Percentiles rank a stretch among this genome's conserved stretches.
These are phyloP conservation scores for Amphiduros pacificus DNA, from an alignment of 2,888 invertebrate species.

Conservation along the genomic window DNA sequence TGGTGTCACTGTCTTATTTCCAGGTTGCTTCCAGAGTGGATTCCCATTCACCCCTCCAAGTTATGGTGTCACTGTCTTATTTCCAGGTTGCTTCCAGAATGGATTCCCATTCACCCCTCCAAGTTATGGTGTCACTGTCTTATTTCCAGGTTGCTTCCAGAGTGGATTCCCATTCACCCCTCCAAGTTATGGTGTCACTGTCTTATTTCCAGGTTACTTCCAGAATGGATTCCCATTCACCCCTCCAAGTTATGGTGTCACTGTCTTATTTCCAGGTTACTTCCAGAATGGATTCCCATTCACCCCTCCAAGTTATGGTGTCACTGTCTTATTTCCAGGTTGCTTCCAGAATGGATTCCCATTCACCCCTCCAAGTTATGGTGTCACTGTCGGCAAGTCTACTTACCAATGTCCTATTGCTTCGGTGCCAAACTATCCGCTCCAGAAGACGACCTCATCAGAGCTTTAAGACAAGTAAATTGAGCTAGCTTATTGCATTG, in stretches of 20 bases:
- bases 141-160: conserved; percentile 37
- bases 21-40: too few species aligned
- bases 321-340: conserved; percentile 40
- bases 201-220: conserved; percentile 35
- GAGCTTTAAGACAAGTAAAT: conserved; percentile 37
- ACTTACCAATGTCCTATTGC: conserved; percentile 49
- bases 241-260: conserved; percentile 53
- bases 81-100: too few species aligned
- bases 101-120: too few species aligned
- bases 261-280: conserved; percentile 36
- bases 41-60: too few species aligned
- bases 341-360: conserved; percentile 47
- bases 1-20: too few species aligned
- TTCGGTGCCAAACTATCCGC: conserved; percentile 40
- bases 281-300: conserved; percentile 47
- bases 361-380: conserved; percentile 50
- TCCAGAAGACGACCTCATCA: conserved; percentile 37
- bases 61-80: too few species aligned
- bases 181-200: conserved; percentile 53
- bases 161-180: conserved; percentile 48
- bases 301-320: conserved; percentile 53
- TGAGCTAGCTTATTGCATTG: neutral
- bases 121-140: too few species aligned
- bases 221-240: conserved; percentile 48
- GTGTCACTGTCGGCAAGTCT: conserved; percentile 53